A percentile compares a stretch with the other conserved stretches of the same genome.
Evolutionary conservation across 2,888 invertebrate genomes (phyloP).

Genomic region (Helleia helle): DNA sequence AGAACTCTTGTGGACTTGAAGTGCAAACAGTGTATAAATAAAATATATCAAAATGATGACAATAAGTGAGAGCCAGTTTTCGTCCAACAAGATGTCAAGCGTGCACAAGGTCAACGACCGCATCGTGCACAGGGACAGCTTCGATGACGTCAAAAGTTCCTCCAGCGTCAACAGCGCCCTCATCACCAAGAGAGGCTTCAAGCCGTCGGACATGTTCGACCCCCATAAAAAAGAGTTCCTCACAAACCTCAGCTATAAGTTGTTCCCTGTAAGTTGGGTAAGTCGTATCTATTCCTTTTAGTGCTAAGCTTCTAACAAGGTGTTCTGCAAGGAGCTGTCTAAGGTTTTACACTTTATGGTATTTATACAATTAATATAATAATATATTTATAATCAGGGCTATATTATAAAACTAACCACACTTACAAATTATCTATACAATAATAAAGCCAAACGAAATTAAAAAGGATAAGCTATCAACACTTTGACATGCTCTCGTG

Average conservation of each 20-base stretch:
- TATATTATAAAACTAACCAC: background rate
- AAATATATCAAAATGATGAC: constrained; percentile 59
- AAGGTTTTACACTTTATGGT: constrained; percentile 23
- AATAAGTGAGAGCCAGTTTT: constrained; percentile 68
- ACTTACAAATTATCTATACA: background rate
- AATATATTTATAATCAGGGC: constrained; percentile 15
- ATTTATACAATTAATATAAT: constrained; percentile 18
- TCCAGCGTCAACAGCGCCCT: constrained; percentile 74
- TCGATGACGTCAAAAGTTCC: constrained; percentile 62
- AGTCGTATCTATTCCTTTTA: constrained; percentile 49
- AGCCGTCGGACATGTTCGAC: constrained; percentile 89
- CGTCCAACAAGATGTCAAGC: constrained; percentile 67
- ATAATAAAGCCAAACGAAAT: background rate
- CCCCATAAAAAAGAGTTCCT: constrained; percentile 87
- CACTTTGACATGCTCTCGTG: constrained; percentile 11
- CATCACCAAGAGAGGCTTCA: constrained; percentile 83
- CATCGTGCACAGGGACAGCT: constrained; percentile 59
- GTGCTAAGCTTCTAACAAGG: constrained; percentile 45
- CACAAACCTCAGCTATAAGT: constrained; percentile 84
- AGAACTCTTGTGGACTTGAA: background rate
- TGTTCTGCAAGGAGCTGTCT: constrained; percentile 37
- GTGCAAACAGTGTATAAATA: constrained; percentile 20
- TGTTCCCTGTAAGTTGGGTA: constrained; percentile 89
- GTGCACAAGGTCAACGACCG: constrained; percentile 66
- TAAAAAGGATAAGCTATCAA: background rate